Conservation (phyloP, 1,140 invertebrate species). For the Nautilus pompilius region DNA sequence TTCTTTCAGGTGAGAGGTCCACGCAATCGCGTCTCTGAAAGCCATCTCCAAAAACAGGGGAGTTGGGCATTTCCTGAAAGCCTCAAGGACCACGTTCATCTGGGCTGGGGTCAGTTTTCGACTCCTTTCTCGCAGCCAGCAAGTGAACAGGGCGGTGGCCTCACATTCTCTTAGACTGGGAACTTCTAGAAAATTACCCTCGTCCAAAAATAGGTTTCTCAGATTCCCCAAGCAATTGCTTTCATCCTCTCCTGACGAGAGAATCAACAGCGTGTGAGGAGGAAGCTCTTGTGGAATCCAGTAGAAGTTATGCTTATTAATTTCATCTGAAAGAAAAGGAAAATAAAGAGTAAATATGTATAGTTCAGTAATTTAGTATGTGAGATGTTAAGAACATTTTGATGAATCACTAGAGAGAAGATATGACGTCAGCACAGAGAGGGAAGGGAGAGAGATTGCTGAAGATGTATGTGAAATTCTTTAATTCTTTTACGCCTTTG, state of each 20-base stretch:
- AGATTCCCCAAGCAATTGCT: constrained; percentile 31
- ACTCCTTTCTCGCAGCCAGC: constrained; percentile 35
- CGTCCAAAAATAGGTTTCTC: background rate
- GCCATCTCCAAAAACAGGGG: constrained; percentile 46
- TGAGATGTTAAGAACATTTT: too few relatives aligned
- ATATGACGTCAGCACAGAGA: too few relatives aligned
- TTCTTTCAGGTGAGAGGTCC: constrained; percentile 37
- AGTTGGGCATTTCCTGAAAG: constrained; percentile 40
- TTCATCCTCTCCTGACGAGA: constrained; percentile 58
- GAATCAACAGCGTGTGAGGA: constrained; percentile 64
- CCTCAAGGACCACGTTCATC: constrained; percentile 34
- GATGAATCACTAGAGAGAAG: too few relatives aligned
- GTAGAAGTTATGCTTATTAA: too few relatives aligned
- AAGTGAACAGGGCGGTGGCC: constrained; percentile 31
- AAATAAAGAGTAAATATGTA: too few relatives aligned
- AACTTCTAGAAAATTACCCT: constrained; percentile 35
- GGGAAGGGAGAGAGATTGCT: too few relatives aligned
- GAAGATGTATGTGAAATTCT: too few relatives aligned
- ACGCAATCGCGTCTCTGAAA: constrained; percentile 41
- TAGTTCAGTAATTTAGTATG: too few relatives aligned
- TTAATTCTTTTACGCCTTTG: too few relatives aligned
- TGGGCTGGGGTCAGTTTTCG: constrained; percentile 36
- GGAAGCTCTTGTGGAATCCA: constrained; percentile 52
- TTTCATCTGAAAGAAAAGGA: too few relatives aligned
- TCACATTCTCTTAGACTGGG: constrained; percentile 33